These are phyloP conservation scores for Thalpophila matura DNA, from an alignment of 2,888 invertebrate species.

Conservation along the genomic window DNA sequence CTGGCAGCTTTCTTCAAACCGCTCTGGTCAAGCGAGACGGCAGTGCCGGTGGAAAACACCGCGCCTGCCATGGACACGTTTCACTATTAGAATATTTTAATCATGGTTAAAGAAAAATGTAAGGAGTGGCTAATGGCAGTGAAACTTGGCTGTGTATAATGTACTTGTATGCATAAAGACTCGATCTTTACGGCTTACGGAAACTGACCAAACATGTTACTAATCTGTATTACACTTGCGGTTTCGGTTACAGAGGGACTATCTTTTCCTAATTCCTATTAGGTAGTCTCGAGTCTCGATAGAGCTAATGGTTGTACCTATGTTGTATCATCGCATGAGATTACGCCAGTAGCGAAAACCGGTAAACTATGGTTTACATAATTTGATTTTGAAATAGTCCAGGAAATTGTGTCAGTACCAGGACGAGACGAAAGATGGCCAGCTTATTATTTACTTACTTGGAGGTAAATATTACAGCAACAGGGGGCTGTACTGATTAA, in stretches of 20 bases:
- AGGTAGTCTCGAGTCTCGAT: no score
- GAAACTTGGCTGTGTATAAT: constrained; percentile 23
- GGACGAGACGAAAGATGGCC: no score
- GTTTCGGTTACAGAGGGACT: not conserved
- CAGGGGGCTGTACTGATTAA: no score
- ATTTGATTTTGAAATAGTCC: no score
- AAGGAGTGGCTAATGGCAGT: constrained; percentile 1
- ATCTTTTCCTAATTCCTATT: not conserved
- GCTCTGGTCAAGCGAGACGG: constrained; percentile 60
- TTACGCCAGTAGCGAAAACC: no score
- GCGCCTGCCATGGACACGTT: constrained; percentile 54
- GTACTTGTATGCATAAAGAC: constrained; percentile 1
- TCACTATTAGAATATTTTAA: constrained; percentile 58
- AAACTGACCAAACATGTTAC: not conserved
- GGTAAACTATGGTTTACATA: no score
- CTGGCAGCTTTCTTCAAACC: constrained; percentile 64
- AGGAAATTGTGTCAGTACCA: no score
- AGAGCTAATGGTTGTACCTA: no score
- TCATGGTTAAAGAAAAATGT: constrained; percentile 17
- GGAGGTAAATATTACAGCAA: no score
- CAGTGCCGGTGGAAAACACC: constrained; percentile 53
- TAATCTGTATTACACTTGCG: constrained; percentile 7
- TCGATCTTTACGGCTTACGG: not conserved
- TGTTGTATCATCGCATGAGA: no score
- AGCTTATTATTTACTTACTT: no score